Evolutionary conservation across 2,888 invertebrate species (phyloP).

Genomic region (Rhogogaster chlorosoma): DNA sequence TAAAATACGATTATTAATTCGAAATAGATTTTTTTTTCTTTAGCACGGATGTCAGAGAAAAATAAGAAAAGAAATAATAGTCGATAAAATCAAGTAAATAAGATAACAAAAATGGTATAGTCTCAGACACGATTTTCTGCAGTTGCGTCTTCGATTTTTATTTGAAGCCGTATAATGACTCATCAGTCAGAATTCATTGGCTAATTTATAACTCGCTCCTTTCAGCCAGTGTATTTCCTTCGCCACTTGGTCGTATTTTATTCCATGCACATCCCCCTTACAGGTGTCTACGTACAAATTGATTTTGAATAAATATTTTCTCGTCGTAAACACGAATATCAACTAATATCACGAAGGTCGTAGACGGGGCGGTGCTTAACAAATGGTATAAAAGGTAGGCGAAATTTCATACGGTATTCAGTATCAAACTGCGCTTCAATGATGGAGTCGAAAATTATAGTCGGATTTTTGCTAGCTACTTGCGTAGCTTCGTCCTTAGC

Average conservation of each 20-base stretch:
- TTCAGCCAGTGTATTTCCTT: background rate
- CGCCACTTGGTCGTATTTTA: background rate
- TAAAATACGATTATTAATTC: background rate
- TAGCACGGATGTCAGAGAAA: background rate
- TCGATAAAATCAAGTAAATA: background rate
- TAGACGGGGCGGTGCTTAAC: background rate
- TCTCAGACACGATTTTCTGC: background rate
- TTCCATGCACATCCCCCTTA: background rate
- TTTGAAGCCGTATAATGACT: background rate
- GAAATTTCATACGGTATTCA: background rate
- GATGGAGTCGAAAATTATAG: background rate
- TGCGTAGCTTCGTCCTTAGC: background rate
- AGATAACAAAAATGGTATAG: background rate
- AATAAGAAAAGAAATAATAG: background rate
- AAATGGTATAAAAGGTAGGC: slow-evolving; percentile 26
- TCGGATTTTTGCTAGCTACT: slow-evolving; percentile 4
- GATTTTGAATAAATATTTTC: background rate
- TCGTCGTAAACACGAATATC: slow-evolving; percentile 3
- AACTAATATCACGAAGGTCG: background rate
- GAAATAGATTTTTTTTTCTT: background rate
- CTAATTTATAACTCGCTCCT: background rate
- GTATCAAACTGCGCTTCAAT: slow-evolving; percentile 12
- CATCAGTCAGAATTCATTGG: background rate
- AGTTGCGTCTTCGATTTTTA: background rate
- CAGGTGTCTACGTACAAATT: background rate